These are phyloP conservation scores for Lutraria rhynchaena DNA, from an alignment of 1,140 invertebrate genomes.

Conservation along the genomic window DNA sequence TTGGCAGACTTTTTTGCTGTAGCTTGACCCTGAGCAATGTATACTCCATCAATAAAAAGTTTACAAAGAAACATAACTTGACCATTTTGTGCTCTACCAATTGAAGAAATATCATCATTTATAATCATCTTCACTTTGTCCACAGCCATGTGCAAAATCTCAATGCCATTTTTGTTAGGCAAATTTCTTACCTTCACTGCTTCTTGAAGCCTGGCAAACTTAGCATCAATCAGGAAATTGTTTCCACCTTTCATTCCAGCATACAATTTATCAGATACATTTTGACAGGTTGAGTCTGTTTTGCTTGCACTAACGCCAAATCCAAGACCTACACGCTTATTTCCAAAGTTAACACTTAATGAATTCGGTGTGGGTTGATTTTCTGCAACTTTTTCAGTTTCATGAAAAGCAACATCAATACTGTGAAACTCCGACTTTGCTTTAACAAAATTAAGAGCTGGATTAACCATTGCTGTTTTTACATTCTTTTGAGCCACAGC, in stretches of 20 bases:
- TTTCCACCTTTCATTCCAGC: constrained; percentile 27
- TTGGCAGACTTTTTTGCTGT: constrained; percentile 71
- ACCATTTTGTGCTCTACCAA: constrained; percentile 15
- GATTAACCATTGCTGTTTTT: constrained; percentile 38
- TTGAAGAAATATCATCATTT: constrained; percentile 21
- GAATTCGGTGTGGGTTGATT: constrained; percentile 29
- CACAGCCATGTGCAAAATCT: constrained; percentile 61
- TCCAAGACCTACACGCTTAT: constrained; percentile 42
- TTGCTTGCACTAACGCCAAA: constrained; percentile 26
- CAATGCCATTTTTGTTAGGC: constrained; percentile 50
- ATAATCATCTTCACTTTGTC: constrained; percentile 62
- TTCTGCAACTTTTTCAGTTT: background rate
- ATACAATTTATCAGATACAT: background rate
- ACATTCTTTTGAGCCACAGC: background rate
- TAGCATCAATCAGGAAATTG: constrained; percentile 27
- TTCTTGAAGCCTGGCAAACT: constrained; percentile 29
- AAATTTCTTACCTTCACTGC: constrained; percentile 10
- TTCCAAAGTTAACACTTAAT: constrained; percentile 43
- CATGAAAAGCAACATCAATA: constrained; percentile 57
- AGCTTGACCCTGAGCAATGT: constrained; percentile 59
- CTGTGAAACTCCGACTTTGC: constrained; percentile 47
- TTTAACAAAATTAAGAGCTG: constrained; percentile 52
- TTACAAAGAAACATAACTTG: constrained; percentile 62
- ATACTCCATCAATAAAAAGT: constrained; percentile 63
- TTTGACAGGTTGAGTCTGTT: background rate